These are phyloP conservation scores for Achroia grisella DNA, from an alignment of 1,140 invertebrate species.

Conservation along the genomic window DNA sequence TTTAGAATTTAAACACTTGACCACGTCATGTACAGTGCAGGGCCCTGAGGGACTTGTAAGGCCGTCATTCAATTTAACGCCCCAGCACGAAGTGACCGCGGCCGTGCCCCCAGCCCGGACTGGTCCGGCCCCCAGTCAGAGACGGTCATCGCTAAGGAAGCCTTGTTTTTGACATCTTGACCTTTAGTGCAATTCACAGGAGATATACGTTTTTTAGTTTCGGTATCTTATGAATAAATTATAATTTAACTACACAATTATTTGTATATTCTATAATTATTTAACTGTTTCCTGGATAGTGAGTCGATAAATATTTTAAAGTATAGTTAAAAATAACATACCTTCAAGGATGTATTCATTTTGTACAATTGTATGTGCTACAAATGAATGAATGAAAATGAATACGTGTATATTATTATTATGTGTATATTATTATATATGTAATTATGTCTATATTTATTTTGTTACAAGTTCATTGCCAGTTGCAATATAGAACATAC, in stretches of 20 bases:
- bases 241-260: too few relatives aligned
- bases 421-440: too few relatives aligned
- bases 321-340: background rate
- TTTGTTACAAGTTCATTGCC: too few relatives aligned
- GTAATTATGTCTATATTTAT: too few relatives aligned
- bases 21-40: background rate
- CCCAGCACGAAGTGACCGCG: conserved; percentile 28
- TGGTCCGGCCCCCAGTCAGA: conserved; percentile 12
- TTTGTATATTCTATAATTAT: too few relatives aligned
- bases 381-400: too few relatives aligned
- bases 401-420: too few relatives aligned
- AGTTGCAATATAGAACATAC: too few relatives aligned
- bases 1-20: background rate
- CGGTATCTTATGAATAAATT: too few relatives aligned
- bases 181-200: conserved; percentile 12
- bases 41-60: conserved; percentile 14
- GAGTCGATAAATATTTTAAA: too few relatives aligned
- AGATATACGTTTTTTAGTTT: background rate
- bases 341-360: background rate
- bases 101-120: conserved; percentile 15
- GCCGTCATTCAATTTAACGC: conserved; percentile 44
- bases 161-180: conserved; percentile 37
- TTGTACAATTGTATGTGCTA: too few relatives aligned
- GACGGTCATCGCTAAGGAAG: conserved; percentile 29
- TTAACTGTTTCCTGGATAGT: too few relatives aligned